Evolutionary conservation across 2,888 invertebrate genomes (phyloP).

Genomic region (Lasioglossum marginatum): DNA sequence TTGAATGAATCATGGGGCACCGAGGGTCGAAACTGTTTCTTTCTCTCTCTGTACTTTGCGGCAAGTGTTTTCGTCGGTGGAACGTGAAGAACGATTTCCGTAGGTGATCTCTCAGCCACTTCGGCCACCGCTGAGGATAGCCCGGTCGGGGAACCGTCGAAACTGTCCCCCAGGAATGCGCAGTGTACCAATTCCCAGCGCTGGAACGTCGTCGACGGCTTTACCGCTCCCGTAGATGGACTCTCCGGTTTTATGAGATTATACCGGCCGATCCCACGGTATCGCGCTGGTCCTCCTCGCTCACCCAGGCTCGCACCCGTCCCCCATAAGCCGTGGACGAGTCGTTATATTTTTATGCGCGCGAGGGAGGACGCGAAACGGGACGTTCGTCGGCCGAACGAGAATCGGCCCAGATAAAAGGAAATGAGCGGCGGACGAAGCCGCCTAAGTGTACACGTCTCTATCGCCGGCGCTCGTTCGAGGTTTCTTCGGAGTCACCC

Average conservation of each 20-base stretch:
- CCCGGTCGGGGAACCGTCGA: constrained; percentile 26
- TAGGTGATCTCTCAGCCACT: neutral
- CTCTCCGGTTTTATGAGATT: constrained; percentile 69
- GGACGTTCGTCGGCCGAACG: constrained; percentile 47
- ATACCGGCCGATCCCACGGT: constrained; percentile 62
- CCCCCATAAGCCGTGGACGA: constrained; percentile 50
- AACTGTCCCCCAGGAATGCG: constrained; percentile 36
- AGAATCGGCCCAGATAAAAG: constrained; percentile 49
- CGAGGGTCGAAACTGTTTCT: neutral
- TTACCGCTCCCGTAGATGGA: constrained; percentile 55
- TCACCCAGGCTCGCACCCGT: constrained; percentile 4
- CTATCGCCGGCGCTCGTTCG: neutral
- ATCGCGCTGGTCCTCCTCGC: constrained; percentile 39
- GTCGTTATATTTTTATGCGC: constrained; percentile 76
- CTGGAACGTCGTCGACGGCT: constrained; percentile 49
- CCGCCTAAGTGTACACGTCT: neutral
- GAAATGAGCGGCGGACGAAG: constrained; percentile 35
- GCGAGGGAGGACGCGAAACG: constrained; percentile 53
- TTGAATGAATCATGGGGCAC: neutral
- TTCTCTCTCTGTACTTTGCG: neutral
- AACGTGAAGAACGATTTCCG: neutral
- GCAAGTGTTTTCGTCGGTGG: neutral
- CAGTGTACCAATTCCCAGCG: constrained; percentile 42
- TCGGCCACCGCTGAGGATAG: constrained; percentile 10
- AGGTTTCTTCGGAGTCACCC: neutral